These are phyloP conservation scores for Dermatophagoides farinae DNA, from an alignment of 1,140 invertebrate genomes.

Conservation along the genomic window DNA sequence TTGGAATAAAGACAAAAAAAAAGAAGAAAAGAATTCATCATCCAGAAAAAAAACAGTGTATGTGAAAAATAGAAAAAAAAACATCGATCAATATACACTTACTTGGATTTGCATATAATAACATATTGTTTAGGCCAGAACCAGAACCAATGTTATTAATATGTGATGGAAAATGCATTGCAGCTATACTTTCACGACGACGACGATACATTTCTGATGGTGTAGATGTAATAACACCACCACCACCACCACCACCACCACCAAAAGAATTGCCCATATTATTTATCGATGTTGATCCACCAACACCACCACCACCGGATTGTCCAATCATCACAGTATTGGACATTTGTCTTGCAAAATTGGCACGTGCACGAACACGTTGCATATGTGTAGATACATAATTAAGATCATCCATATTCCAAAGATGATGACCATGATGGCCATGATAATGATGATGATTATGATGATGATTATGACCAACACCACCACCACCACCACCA, in stretches of 20 bases:
- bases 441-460: too few species aligned
- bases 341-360: slow-evolving; percentile 8
- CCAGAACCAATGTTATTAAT: background rate
- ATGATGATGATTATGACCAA: too few species aligned
- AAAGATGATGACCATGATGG: background rate
- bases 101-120: background rate
- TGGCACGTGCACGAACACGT: slow-evolving; percentile 5
- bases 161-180: background rate
- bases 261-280: background rate
- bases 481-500: too few species aligned
- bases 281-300: background rate
- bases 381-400: slow-evolving; percentile 7
- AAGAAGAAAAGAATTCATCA: too few species aligned
- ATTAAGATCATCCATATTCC: slow-evolving; percentile 5
- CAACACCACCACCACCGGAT: too few species aligned
- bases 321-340: too few species aligned
- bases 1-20: too few species aligned
- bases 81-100: background rate
- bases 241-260: too few species aligned
- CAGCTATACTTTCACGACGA: slow-evolving; percentile 5
- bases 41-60: too few species aligned
- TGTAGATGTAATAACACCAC: background rate
- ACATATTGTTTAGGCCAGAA: background rate
- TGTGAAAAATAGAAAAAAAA: too few species aligned
- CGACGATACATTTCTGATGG: background rate